Conservation (phyloP, 2,888 invertebrate genomes). For the Dolomedes plantarius region DNA sequence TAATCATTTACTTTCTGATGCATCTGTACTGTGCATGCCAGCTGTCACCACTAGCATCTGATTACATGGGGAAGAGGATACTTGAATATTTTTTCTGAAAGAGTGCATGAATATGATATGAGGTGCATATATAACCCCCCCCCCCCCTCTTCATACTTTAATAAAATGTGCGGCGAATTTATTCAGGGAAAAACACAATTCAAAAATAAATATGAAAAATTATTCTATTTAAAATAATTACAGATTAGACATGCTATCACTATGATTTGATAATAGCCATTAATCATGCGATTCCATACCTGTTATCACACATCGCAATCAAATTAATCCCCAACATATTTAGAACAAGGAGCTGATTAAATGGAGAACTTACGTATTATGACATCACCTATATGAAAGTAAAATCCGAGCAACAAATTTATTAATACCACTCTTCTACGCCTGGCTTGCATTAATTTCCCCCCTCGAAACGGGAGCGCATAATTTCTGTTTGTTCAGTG, state of each 20-base stretch:
- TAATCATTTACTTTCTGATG: too few relatives aligned
- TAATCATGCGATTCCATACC: not conserved
- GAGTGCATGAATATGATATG: too few relatives aligned
- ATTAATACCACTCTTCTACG: not conserved
- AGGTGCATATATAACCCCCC: too few relatives aligned
- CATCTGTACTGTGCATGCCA: too few relatives aligned
- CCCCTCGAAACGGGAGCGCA: not conserved
- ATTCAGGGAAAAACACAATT: not conserved
- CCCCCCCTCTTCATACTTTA: too few relatives aligned
- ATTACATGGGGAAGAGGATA: too few relatives aligned
- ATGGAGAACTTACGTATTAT: slow-evolving; percentile 8
- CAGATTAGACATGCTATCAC: not conserved
- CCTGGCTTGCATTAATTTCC: not conserved
- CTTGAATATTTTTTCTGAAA: too few relatives aligned
- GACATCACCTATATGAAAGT: not conserved
- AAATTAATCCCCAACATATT: not conserved
- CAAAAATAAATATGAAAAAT: not conserved
- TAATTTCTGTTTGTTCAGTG: slow-evolving; percentile 1
- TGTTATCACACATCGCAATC: not conserved
- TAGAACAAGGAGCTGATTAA: not conserved
- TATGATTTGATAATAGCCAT: not conserved
- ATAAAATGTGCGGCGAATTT: too few relatives aligned
- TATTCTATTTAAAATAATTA: not conserved
- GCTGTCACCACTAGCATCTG: too few relatives aligned
- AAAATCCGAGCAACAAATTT: not conserved